phyloP scores from a whole-genome alignment of 1,140 invertebrate genomes.

The Heterodera schachtii region DNA sequence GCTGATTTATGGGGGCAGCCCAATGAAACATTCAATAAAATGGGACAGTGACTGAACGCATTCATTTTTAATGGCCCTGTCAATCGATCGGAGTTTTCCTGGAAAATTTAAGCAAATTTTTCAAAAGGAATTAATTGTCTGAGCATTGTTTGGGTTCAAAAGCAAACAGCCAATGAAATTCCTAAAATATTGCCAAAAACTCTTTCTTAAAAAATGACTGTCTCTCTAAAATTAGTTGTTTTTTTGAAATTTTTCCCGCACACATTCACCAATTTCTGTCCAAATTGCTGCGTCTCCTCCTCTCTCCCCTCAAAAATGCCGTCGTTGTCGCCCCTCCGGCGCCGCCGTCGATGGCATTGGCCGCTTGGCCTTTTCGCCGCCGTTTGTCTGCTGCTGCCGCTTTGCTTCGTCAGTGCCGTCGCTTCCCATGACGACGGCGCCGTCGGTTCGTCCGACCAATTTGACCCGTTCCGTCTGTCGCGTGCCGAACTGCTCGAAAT shows the following conservation, averaged over 20 bases:
- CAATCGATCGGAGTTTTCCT: not conserved
- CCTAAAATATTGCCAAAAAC: too few species aligned
- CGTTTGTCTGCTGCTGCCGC: too few species aligned
- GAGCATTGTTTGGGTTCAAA: too few species aligned
- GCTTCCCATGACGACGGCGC: not conserved
- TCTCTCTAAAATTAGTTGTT: too few species aligned
- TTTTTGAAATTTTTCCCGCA: too few species aligned
- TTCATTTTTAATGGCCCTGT: not conserved
- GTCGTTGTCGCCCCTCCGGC: not conserved
- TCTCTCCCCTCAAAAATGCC: not conserved
- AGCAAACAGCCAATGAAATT: too few species aligned
- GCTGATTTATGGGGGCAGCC: not conserved
- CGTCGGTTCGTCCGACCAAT: not conserved
- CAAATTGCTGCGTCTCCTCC: too few species aligned
- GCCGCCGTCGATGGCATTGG: not conserved
- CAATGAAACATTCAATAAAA: not conserved
- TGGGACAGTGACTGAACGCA: not conserved
- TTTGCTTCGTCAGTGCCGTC: not conserved
- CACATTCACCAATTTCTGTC: too few species aligned
- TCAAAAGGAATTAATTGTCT: too few species aligned
- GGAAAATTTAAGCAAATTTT: not conserved
- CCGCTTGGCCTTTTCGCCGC: too few species aligned
- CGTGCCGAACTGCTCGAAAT: slow-evolving; percentile 26
- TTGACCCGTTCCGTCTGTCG: slow-evolving; percentile 12
- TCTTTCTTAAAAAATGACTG: too few species aligned